A percentile compares a stretch with the other conserved stretches of the same genome.
Evolutionary conservation across 2,888 invertebrate species (phyloP).

Genomic region (Calliopum simillimum): DNA sequence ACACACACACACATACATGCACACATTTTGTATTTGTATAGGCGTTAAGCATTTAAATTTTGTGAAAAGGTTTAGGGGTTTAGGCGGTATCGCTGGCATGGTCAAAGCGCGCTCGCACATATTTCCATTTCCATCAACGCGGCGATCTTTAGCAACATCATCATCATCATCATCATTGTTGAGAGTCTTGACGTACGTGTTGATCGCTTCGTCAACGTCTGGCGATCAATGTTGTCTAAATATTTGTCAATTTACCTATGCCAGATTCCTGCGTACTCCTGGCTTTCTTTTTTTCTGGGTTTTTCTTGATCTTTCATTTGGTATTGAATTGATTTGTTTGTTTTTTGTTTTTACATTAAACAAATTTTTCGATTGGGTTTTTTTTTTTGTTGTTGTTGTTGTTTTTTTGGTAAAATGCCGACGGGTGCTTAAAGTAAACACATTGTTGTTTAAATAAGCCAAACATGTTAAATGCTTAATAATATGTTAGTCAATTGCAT

Average conservation of each 20-base stretch:
- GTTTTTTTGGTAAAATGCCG: conserved; percentile 51
- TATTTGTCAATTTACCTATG: conserved; percentile 40
- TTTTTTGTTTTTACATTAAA: conserved; percentile 25
- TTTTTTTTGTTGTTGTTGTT: conserved; percentile 33
- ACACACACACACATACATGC: too few relatives aligned
- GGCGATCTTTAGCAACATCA: neutral
- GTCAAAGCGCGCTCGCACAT: neutral
- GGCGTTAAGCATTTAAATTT: conserved; percentile 10
- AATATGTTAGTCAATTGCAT: conserved; percentile 33
- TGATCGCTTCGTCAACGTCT: neutral
- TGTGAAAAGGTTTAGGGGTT: neutral
- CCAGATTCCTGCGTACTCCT: conserved; percentile 1
- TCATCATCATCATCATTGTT: conserved; percentile 3
- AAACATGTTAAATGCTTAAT: conserved; percentile 36
- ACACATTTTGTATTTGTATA: conserved; percentile 15
- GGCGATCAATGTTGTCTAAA: conserved; percentile 37
- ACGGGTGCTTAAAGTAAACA: conserved; percentile 64
- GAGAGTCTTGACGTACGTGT: neutral
- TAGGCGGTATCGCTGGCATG: neutral
- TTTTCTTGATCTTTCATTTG: conserved; percentile 29
- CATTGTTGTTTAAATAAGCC: conserved; percentile 49
- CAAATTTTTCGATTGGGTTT: conserved; percentile 26
- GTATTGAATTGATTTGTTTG: conserved; percentile 14
- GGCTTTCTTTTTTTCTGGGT: conserved; percentile 17
- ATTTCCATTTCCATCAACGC: neutral